Evolutionary conservation across 2,113 vertebrate genomes (phyloP).

Genomic region (rabbit (Oryctolagus cuniculus)): DNA sequence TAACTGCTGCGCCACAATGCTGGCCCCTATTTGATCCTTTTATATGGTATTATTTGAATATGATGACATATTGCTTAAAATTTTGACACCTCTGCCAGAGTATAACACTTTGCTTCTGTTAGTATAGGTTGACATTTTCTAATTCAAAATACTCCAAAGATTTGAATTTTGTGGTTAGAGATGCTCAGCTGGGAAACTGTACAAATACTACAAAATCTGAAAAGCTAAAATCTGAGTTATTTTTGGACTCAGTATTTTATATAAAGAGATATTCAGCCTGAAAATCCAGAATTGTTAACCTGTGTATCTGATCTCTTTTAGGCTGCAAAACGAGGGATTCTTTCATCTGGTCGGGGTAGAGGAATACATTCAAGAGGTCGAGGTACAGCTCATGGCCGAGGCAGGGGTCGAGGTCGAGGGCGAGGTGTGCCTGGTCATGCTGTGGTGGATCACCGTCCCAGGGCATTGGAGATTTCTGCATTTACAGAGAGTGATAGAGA

Average conservation of each 20-base stretch:
- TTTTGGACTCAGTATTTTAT: neutral
- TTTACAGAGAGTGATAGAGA: constrained; percentile 94
- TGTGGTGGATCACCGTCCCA: constrained; percentile 95
- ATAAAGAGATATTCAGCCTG: neutral
- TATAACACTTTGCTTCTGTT: neutral
- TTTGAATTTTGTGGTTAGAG: neutral
- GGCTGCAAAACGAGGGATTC: constrained; percentile 97
- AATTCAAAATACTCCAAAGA: neutral
- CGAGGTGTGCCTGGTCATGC: constrained; percentile 91
- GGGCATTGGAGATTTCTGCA: constrained; percentile 94
- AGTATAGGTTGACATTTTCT: neutral
- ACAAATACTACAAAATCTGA: neutral
- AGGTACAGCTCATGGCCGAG: constrained; percentile 91
- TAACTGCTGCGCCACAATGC: too few relatives aligned
- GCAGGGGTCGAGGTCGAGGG: constrained; percentile 93
- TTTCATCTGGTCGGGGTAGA: constrained; percentile 92
- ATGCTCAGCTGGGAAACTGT: neutral
- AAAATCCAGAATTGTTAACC: neutral
- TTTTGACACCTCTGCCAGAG: neutral
- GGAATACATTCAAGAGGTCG: constrained; percentile 91
- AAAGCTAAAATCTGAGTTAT: neutral
- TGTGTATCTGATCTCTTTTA: constrained; percentile 75
- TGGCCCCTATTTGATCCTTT: neutral
- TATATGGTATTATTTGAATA: constrained; percentile 31
- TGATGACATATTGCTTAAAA: constrained; percentile 21